Base-by-base conservation (phyloP, 1,140 invertebrate species). In the Microplitis demolitor region DNA sequence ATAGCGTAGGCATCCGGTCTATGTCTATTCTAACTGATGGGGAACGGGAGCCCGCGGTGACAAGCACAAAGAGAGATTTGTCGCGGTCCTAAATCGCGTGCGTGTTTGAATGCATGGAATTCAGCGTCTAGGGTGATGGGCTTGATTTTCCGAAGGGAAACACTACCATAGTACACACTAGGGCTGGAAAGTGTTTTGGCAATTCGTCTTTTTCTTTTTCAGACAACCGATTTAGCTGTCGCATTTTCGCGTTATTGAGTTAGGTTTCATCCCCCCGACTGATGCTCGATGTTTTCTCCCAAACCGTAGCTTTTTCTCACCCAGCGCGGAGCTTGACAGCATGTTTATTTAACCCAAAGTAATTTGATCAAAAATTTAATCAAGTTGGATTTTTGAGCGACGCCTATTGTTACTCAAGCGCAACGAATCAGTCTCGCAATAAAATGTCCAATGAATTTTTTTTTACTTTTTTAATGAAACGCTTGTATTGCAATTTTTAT, bases 281-380 rank as follows among this genome's bases (percentile, higher is more conserved):
- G 39, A 11, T 45, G 11, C 11, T 11, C 11, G 11, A 5, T 45
- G 39, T 11, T 45, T 45, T 45, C 39, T 60, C 66, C 50, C 51
- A 13, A 50, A 24, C 31, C 14, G 34, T 5, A 67, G 45, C 50
- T 58, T 24, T 6, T 58, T 24, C 24, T 24, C 24, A 24, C 24
- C 24, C 16, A 8, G 39, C 58, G 63, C 56, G 64, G 67, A 54
- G 71, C 71, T 64, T 53, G 62, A 69, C 74, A 74, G 77, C 75
- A 81, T 86, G 84, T 85, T 87, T 87, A 87, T 87, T 87, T 85
- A 85, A 85, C 80, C 83, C 78, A 80, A 85, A 85, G 86, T 87
- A 87, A 87, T 87, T 87, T 86, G 84, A 87, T 85, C 82, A 85
- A 87, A 87, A 87, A 87, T 87, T 87, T 87, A 87, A 87, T 87